These are phyloP conservation scores for Lepus oiostolus DNA, from an alignment of 2,797 vertebrate species.

Conservation along the genomic window DNA sequence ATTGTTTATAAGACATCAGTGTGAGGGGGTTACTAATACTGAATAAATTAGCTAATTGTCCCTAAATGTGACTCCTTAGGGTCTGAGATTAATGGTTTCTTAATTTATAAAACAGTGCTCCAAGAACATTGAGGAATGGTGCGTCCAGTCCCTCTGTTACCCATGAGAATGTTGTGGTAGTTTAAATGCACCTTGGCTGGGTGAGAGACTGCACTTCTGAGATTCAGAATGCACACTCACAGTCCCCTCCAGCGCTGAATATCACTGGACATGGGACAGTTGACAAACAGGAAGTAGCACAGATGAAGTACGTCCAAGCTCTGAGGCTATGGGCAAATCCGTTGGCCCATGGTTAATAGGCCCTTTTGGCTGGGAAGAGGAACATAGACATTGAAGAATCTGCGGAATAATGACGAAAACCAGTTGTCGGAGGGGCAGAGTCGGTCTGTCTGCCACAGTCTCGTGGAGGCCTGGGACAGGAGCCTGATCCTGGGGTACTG, in stretches of 20 bases:
- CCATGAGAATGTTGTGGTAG: not conserved
- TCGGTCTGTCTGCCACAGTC: not conserved
- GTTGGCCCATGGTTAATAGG: not conserved
- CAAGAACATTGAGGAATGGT: not conserved
- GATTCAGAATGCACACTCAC: not conserved
- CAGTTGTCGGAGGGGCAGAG: not conserved
- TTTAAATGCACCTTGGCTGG: constrained; percentile 5
- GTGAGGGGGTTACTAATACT: not conserved
- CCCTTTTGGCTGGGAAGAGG: not conserved
- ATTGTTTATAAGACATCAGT: not conserved
- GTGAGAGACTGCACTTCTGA: not conserved
- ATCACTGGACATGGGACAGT: not conserved
- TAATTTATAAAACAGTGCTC: not conserved
- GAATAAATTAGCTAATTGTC: constrained; percentile 39
- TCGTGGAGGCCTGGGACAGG: not conserved
- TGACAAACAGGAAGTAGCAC: not conserved
- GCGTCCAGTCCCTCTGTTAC: not conserved
- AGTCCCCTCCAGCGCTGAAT: not conserved
- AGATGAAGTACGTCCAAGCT: not conserved
- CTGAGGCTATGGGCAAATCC: not conserved
- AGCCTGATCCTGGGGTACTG: not conserved
- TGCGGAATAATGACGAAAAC: not conserved
- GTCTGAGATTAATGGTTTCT: not conserved
- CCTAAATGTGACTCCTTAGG: not conserved
- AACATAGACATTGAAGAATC: not conserved